These are phyloP conservation scores for Chloropsis hardwickii DNA, from an alignment of 2,113 vertebrate species.

Conservation along the genomic window DNA sequence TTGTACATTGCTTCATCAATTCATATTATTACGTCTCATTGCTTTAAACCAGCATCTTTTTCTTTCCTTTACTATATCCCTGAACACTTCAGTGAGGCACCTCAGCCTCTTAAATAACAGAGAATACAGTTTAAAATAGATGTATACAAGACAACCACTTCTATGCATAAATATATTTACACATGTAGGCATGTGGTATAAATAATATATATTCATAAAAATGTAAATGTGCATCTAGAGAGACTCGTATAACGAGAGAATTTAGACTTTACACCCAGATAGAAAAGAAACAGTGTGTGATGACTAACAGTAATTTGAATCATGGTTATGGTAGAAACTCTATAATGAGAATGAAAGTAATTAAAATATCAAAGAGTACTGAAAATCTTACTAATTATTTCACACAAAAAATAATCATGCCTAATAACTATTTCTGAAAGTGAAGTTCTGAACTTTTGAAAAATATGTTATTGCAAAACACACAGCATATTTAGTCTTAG, in stretches of 20 bases:
- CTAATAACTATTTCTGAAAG: neutral
- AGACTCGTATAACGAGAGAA: fast-evolving
- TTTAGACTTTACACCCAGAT: neutral
- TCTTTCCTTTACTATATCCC: neutral
- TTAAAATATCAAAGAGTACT: neutral
- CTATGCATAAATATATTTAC: neutral
- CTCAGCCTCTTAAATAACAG: neutral
- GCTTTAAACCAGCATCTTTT: neutral
- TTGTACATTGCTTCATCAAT: neutral
- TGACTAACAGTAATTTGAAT: neutral
- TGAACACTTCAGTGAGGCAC: neutral
- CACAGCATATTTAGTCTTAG: neutral
- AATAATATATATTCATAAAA: neutral
- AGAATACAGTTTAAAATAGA: neutral
- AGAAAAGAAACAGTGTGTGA: neutral
- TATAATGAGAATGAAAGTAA: neutral
- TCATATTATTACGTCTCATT: neutral
- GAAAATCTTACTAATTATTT: neutral
- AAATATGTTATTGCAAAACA: neutral
- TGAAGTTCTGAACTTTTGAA: neutral
- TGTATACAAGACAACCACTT: neutral
- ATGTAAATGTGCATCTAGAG: neutral
- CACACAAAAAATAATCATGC: neutral
- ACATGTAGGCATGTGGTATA: neutral
- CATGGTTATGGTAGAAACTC: neutral